phyloP scores from a whole-genome alignment of 2,113 vertebrate genomes.

The Thinocorus orbignyianus region DNA sequence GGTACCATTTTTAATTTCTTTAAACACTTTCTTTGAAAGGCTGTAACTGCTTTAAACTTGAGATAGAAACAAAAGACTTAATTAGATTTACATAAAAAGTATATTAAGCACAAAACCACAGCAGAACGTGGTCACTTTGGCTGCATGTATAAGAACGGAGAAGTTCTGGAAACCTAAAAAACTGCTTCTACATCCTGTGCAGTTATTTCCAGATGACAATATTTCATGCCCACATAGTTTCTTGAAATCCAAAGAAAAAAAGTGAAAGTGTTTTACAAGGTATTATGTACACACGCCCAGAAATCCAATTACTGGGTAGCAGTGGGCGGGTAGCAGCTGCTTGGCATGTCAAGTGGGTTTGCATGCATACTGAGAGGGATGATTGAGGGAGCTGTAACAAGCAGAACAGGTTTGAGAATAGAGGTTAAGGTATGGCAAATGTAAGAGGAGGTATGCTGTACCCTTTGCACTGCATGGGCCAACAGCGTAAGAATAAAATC shows the following conservation, averaged over 20 bases:
- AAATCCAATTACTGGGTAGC: not conserved
- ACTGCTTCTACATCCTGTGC: not conserved
- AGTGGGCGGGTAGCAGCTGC: slow-evolving; percentile 7
- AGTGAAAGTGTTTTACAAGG: not conserved
- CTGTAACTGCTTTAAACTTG: not conserved
- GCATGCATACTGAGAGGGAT: not conserved
- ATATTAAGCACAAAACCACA: not conserved
- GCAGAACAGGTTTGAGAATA: not conserved
- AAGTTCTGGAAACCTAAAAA: not conserved
- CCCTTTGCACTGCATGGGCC: not conserved
- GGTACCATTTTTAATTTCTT: not conserved
- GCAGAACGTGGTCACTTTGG: not conserved
- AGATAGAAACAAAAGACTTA: not conserved
- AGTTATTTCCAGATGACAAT: not conserved
- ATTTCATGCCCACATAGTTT: not conserved
- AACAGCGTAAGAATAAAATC: not conserved
- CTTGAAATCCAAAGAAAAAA: not conserved
- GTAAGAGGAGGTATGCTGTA: not conserved
- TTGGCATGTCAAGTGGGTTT: not conserved
- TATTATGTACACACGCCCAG: not conserved
- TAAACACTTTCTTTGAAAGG: not conserved
- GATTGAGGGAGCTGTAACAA: not conserved
- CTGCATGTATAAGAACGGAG: not conserved
- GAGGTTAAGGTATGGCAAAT: not conserved
- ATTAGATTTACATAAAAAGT: not conserved